Base-by-base conservation (phyloP, 2,797 vertebrate genomes). In the Vireo griseus region DNA sequence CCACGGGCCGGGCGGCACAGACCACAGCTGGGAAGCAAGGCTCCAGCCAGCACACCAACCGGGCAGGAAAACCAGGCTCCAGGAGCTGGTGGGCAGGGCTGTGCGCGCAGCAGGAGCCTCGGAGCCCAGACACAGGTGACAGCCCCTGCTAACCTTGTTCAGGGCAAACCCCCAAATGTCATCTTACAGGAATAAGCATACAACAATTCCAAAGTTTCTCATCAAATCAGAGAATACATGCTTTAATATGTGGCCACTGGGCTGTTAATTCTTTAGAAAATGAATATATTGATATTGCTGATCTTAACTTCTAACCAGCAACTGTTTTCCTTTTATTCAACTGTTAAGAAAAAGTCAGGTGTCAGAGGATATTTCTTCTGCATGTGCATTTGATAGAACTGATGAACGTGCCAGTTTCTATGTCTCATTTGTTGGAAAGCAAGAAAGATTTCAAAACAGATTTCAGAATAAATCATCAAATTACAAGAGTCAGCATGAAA, bases 401-500 rank as follows among this genome's bases (percentile, higher is more conserved):
- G 48, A 74, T 10, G 37, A 83, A 77, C 0, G 2, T 54, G 71
- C 71, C 57, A 73, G 65, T 51, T 95, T 74, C 55, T 87, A 4
- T 6, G 51, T 51, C 71, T 89, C 78, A 50, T 59, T 75, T 48
- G 74, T 87, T 85, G 94, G 92, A 94, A 90, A 87, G 52, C 71
- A 89, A 78, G 10, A 76, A 48, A 79, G 86, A 89, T 93, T 95
- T 92, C 90, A 88, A 91, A 94, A 95, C 58, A 93, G 76, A 92
- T 86, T 94, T 94, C 66, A 84, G 86, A 86, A 89, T 78, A 93
- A 92, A 91, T 69, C 80, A 62, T 75, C 68, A 47, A 39, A 63
- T 90, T 88, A 87, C 86, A 82, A 29, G 45, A 95, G 86, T 92
- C 94, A 91, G 86, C 86, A 87, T 76, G 78, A 96, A 97, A 63